phyloP scores from a whole-genome alignment of 2,113 vertebrate species.

The Oriolus oriolus region DNA sequence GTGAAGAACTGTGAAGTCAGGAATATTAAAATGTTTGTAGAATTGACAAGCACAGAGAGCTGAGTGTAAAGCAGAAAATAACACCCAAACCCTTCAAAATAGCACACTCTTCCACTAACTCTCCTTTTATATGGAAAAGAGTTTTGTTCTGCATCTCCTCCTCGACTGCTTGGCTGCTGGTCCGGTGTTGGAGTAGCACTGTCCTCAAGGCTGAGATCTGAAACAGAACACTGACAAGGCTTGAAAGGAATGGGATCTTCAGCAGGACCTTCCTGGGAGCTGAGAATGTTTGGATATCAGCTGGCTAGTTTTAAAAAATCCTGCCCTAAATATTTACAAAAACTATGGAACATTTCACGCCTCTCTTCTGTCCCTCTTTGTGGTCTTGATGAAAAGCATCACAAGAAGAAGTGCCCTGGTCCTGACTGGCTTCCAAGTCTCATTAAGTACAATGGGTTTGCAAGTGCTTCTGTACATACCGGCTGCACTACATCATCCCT shows the following conservation, averaged over 20 bases:
- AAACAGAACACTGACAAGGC: not conserved
- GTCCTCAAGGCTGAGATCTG: not conserved
- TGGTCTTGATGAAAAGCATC: slow-evolving; percentile 22
- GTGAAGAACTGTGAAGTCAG: not conserved
- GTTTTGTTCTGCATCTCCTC: not conserved
- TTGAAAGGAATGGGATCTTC: not conserved
- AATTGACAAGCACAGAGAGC: not conserved
- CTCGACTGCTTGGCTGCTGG: not conserved
- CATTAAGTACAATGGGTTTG: slow-evolving; percentile 52
- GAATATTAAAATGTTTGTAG: slow-evolving; percentile 26
- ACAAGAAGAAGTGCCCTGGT: slow-evolving; percentile 25
- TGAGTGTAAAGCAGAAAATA: slow-evolving; percentile 7
- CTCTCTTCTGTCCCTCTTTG: not conserved
- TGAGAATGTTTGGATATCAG: slow-evolving; percentile 18
- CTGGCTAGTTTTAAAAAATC: not conserved
- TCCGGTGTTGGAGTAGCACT: rapidly evolving
- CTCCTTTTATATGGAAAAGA: not conserved
- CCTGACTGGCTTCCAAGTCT: slow-evolving; percentile 55
- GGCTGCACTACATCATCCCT: slow-evolving; percentile 49
- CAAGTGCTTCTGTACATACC: slow-evolving; percentile 41
- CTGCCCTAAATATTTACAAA: slow-evolving; percentile 49
- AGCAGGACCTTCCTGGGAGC: not conserved
- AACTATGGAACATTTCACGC: slow-evolving; percentile 15
- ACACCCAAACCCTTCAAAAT: not conserved
- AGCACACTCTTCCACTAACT: not conserved